These are phyloP conservation scores for Phocides pigmalion DNA, from an alignment of 1,140 invertebrate genomes.

Conservation along the genomic window DNA sequence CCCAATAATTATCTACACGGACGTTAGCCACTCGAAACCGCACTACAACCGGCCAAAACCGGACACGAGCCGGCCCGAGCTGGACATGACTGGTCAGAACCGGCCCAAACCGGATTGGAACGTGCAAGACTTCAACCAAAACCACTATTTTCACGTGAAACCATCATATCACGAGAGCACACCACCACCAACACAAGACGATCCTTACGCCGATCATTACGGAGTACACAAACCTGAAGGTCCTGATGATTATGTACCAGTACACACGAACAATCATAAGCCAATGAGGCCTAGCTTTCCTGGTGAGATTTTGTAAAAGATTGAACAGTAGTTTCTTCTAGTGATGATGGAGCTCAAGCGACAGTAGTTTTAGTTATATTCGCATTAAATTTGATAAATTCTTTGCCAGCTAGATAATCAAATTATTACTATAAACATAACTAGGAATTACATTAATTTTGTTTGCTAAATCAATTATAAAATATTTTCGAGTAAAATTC, in stretches of 20 bases:
- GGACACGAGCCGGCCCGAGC: conserved; percentile 53
- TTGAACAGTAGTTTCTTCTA: conserved; percentile 34
- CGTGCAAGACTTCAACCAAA: conserved; percentile 60
- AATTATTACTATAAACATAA: background rate
- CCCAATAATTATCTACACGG: conserved; percentile 81
- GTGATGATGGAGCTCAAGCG: conserved; percentile 31
- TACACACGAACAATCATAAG: conserved; percentile 63
- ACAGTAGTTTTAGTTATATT: too few species aligned
- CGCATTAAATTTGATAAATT: too few species aligned
- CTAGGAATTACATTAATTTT: too few species aligned
- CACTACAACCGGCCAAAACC: conserved; percentile 68
- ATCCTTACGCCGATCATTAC: conserved; percentile 59
- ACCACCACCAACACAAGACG: conserved; percentile 63
- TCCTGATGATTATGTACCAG: conserved; percentile 76
- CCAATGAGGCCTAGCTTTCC: conserved; percentile 74
- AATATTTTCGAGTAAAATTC: too few species aligned
- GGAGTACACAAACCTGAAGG: conserved; percentile 52
- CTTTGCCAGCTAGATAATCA: background rate
- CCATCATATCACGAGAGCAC: conserved; percentile 79
- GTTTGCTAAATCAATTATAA: too few species aligned
- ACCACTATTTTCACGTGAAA: conserved; percentile 78
- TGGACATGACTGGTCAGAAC: conserved; percentile 49
- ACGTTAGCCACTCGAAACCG: conserved; percentile 66
- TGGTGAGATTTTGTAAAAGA: conserved; percentile 67
- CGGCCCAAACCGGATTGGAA: conserved; percentile 66